These are phyloP conservation scores for Aricia agestis DNA, from an alignment of 1,140 invertebrate genomes.

Conservation along the genomic window DNA sequence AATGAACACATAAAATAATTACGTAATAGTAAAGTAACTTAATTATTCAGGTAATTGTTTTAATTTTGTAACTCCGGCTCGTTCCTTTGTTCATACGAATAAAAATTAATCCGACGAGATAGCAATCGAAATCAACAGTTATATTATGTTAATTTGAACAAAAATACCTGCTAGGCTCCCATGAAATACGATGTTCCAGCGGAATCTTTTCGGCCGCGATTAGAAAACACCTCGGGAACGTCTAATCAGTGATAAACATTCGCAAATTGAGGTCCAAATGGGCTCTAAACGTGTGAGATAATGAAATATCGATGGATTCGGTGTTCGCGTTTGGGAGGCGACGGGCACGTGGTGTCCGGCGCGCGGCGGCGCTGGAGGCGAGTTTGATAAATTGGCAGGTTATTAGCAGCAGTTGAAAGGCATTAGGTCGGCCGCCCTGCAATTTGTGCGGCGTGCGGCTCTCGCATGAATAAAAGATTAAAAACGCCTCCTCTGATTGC, in stretches of 20 bases:
- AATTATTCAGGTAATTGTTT: neutral
- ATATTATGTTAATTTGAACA: neutral
- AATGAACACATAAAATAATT: neutral
- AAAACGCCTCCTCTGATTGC: conserved; percentile 60
- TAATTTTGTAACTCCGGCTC: neutral
- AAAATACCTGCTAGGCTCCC: neutral
- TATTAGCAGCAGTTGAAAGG: conserved; percentile 75
- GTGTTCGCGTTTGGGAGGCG: conserved; percentile 7
- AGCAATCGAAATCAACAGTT: neutral
- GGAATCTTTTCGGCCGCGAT: neutral
- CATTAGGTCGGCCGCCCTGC: conserved; percentile 69
- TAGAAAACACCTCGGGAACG: neutral
- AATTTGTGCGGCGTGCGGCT: conserved; percentile 60
- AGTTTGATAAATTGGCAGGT: conserved; percentile 73
- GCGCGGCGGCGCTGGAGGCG: conserved; percentile 40
- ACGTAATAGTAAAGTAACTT: neutral
- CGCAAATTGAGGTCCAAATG: neutral
- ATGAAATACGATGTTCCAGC: neutral
- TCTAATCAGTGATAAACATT: neutral
- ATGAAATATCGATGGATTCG: conserved; percentile 1
- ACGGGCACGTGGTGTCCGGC: conserved; percentile 15
- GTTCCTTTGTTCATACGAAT: neutral
- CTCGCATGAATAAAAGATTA: conserved; percentile 70
- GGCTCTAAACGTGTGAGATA: neutral
- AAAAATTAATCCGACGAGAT: neutral